Conservation (phyloP, 30 jellyfish, hydroid and myxozoan species). For the Aurelia coerulea region DNA sequence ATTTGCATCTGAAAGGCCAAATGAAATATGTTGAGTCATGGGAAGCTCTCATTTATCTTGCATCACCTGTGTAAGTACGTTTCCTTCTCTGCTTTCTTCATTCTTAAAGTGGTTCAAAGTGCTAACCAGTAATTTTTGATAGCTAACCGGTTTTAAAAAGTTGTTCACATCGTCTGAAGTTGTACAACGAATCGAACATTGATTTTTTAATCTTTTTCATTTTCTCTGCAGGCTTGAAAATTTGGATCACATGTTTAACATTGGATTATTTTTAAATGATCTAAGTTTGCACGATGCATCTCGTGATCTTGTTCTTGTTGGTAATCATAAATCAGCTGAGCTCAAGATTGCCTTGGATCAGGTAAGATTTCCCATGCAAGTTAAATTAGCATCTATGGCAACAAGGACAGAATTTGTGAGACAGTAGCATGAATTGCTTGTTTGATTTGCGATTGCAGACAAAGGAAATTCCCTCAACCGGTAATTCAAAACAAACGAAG, state of each 20-base stretch:
- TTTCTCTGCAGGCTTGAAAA: constrained; percentile 45
- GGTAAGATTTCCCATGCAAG: not conserved
- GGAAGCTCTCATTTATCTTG: constrained; percentile 58
- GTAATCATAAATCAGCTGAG: constrained; percentile 70
- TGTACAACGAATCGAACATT: too few species aligned
- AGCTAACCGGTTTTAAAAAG: too few species aligned
- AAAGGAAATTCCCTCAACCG: too few species aligned
- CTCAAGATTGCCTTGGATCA: constrained; percentile 60
- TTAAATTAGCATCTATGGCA: not conserved
- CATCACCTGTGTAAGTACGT: constrained; percentile 66
- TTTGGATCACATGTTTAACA: constrained; percentile 58
- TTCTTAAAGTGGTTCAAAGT: too few species aligned
- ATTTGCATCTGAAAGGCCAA: constrained; percentile 60
- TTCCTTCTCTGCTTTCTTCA: too few species aligned
- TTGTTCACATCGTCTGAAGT: too few species aligned
- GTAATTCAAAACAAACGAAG: too few species aligned
- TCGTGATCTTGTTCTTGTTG: constrained; percentile 64
- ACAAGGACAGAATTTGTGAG: too few species aligned
- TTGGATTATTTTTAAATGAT: constrained; percentile 62
- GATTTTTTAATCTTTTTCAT: too few species aligned
- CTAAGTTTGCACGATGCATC: constrained; percentile 74
- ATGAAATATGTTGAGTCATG: constrained; percentile 45
- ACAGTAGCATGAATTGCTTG: too few species aligned
- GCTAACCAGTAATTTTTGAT: too few species aligned
- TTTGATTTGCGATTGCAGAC: too few species aligned